Percentiles rank a stretch among this genome's conserved stretches.
phyloP scores from a whole-genome alignment of 2,888 invertebrate genomes.

The Artemia sinica region DNA sequence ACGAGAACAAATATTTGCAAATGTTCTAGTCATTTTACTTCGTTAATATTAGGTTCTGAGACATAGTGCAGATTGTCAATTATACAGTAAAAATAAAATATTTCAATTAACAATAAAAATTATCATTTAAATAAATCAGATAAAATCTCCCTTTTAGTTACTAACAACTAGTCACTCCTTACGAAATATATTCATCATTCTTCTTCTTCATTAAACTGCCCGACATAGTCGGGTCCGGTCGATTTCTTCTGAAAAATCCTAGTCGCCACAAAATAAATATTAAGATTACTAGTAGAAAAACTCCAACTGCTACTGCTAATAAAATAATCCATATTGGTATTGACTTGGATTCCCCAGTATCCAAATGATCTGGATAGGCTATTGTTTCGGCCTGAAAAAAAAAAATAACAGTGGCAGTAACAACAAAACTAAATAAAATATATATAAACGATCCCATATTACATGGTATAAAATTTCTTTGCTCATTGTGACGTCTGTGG shows the following conservation, averaged over 20 bases:
- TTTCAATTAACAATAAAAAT: too few species aligned
- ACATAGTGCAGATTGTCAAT: too few species aligned
- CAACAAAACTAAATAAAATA: slow-evolving; percentile 9
- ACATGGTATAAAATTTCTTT: too few species aligned
- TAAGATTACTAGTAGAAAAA: slow-evolving; percentile 60
- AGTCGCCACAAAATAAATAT: slow-evolving; percentile 68
- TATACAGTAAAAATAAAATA: too few species aligned
- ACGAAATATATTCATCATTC: slow-evolving; percentile 22
- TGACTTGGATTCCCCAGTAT: slow-evolving; percentile 50
- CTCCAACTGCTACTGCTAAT: slow-evolving; percentile 61
- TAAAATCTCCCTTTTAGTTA: too few species aligned
- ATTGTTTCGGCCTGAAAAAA: slow-evolving; percentile 52
- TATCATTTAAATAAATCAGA: too few species aligned
- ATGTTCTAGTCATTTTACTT: too few species aligned
- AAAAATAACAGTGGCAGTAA: slow-evolving; percentile 23
- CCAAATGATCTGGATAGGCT: slow-evolving; percentile 62
- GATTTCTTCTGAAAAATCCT: slow-evolving; percentile 70
- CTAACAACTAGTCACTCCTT: not conserved
- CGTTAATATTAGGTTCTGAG: too few species aligned
- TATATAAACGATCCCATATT: slow-evolving; percentile 6
- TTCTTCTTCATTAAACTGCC: slow-evolving; percentile 41
- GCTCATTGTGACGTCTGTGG: too few species aligned
- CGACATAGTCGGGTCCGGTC: slow-evolving; percentile 63
- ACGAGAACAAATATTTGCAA: too few species aligned
- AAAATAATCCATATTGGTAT: slow-evolving; percentile 69